Base-by-base conservation (phyloP, 2,888 invertebrate species). In the Frankliniella intonsa region DNA sequence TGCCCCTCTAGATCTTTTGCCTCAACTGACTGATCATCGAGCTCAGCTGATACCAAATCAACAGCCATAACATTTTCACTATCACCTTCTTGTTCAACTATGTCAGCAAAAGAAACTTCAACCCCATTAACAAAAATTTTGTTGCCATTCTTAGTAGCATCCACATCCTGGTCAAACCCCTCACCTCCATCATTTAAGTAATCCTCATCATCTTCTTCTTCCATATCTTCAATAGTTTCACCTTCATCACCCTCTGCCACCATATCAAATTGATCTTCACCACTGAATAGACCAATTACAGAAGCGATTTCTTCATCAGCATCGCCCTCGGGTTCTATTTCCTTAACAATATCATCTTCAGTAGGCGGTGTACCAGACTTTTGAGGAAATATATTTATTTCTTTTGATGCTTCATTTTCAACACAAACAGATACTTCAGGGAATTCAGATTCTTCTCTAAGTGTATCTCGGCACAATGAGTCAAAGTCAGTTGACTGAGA, bases 201-300 rank as follows among this genome's bases (percentile, higher is more conserved):
- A 76, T 76, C 69, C 12, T 76, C 69, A 25, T 76, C 69, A 76
- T 76, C 69, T 25, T 76, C 69, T 0, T 76, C 69, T 3, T 62
- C 62, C 14, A 19, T n/a, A 62, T 62, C 62, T 17, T 17, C 62
- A 19, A 62, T n/a, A 12, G 19, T 22, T 79, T 51, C 50, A 19
- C n/a, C 62, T 80, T 82, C 62, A 19, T 79, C 80, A 55, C 38
- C 80, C 27, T 19, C 55, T 80, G 80, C 80, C 17, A 55, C 65
- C n/a, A 80, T 80, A 80, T 27, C 62, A 51, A 79, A 79, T 27
- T 80, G 51, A 51, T 82, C 80, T n/a, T 80, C 50, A n/a, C 80
- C 80, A 51, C 38, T 62, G 27, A 80, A 80, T 14, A 55, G 50
- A 50, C 49, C n/a, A 25, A 80, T 82, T 50, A 80, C 17, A n/a